Evolutionary conservation across 2,888 invertebrate species (phyloP), one percentile per base, ranked within the genome.

Genomic region (Volucella inflata): DNA sequence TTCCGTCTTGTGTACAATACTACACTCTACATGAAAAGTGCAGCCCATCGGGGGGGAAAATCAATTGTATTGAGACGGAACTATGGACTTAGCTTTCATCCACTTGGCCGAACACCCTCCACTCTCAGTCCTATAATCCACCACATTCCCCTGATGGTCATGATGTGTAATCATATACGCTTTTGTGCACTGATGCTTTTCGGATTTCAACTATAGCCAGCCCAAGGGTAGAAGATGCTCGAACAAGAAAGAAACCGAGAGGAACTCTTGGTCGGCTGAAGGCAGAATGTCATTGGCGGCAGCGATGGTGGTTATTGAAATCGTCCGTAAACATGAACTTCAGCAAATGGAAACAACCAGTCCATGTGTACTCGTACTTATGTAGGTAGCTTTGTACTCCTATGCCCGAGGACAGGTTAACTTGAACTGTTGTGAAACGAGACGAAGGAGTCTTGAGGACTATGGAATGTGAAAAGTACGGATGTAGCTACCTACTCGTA

Each of bases 81-180:
- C 79, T 72, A 79, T 67, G 79, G 72, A 72, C 76, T 72, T 72
- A 46, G 72, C 81, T 65, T 65, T 65, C 50, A 65, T 65, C 65
- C 57, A 81, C 81, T 81, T 81, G 75, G 59, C 67, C 57, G 44
- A 38, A 57, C 44, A 30, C 16, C 38, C 48, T 21, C 44, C 36
- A n/a, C 40, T 14, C n/a, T 17, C 38, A 57, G n/a, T 38, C 57
- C 12, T 30, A 30, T 6, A 30, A 30, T 30, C 30, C 14, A 36
- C 57, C 57, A 16, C 46, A n/a, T n/a, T n/a, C 46, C 12, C 42
- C 36, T 40, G 40, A 16, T 8, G 9, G 50, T 50, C 40, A 68
- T 67, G 71, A 53, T 79, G 71, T 79, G 79, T 75, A 84, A 84
- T 84, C 75, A 80, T 67, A 70, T 75, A 62, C 64, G 84, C 79